Evolutionary conservation across 1,140 invertebrate species (phyloP).

Genomic region (Teleogryllus occipitalis): DNA sequence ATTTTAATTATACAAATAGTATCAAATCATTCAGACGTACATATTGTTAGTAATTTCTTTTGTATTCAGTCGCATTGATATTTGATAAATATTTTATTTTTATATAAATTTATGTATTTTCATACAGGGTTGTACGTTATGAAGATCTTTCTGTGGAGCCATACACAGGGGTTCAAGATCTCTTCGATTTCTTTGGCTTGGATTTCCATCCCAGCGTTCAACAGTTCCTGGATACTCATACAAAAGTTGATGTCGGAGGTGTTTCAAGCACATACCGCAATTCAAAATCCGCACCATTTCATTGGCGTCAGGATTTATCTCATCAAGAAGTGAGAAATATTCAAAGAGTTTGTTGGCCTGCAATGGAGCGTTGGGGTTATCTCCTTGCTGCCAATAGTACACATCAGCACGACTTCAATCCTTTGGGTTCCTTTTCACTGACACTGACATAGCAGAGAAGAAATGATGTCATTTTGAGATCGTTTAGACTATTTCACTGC

Average conservation of each 20-base stretch:
- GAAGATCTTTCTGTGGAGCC: constrained; percentile 76
- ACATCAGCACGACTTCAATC: constrained; percentile 47
- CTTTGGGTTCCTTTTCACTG: constrained; percentile 38
- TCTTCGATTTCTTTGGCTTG: constrained; percentile 69
- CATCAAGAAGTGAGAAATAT: constrained; percentile 52
- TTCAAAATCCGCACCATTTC: constrained; percentile 72
- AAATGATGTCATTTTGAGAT: too few relatives aligned
- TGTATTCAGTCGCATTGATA: too few relatives aligned
- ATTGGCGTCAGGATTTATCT: constrained; percentile 65
- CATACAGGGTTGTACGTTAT: constrained; percentile 62
- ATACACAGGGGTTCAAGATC: constrained; percentile 54
- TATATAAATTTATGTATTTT: constrained; percentile 14
- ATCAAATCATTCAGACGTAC: too few relatives aligned
- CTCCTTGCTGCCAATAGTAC: constrained; percentile 40
- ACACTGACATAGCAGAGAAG: constrained; percentile 21
- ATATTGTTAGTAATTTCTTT: too few relatives aligned
- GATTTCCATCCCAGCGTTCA: constrained; percentile 58
- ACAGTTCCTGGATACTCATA: constrained; percentile 70
- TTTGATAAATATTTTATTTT: not conserved
- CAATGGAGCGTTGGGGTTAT: constrained; percentile 79
- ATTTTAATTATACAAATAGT: too few relatives aligned
- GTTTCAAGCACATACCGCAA: constrained; percentile 76
- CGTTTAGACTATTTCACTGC: too few relatives aligned
- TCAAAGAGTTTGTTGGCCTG: constrained; percentile 56
- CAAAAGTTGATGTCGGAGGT: constrained; percentile 64